phyloP scores from a whole-genome alignment of 2,797 vertebrate species.

The Chaetodon trifasciatus region DNA sequence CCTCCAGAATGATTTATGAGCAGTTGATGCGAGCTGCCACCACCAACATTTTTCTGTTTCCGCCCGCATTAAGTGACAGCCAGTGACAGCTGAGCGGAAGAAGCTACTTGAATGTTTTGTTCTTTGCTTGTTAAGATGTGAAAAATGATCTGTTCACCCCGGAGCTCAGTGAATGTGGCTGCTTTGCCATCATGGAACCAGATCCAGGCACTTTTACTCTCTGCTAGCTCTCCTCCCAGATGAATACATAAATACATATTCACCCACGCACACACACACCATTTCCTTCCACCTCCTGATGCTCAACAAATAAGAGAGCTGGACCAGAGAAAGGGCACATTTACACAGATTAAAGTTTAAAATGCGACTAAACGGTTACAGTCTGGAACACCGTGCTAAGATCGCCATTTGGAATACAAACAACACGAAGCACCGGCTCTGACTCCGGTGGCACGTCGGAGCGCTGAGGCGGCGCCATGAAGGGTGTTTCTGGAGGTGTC shows the following conservation, averaged over 20 bases:
- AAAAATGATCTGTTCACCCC: background rate
- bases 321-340: background rate
- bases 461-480: slow-evolving; percentile 11
- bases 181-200: background rate
- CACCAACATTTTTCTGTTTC: background rate
- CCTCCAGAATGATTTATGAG: background rate
- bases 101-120: background rate
- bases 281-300: background rate
- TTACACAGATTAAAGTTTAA: slow-evolving; percentile 2
- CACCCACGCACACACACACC: background rate
- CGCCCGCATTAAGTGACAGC: background rate
- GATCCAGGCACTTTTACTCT: background rate
- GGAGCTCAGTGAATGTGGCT: background rate
- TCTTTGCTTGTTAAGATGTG: background rate
- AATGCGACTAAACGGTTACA: background rate
- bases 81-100: background rate
- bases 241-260: background rate
- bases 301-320: background rate
- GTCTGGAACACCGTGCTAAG: background rate
- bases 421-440: slow-evolving; percentile 21
- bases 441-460: background rate
- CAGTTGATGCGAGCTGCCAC: background rate
- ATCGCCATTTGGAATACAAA: slow-evolving; percentile 16
- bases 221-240: background rate
- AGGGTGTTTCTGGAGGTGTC: slow-evolving; percentile 40